phyloP scores from a whole-genome alignment of 2,113 vertebrate species.

The Mellivora capensis region DNA sequence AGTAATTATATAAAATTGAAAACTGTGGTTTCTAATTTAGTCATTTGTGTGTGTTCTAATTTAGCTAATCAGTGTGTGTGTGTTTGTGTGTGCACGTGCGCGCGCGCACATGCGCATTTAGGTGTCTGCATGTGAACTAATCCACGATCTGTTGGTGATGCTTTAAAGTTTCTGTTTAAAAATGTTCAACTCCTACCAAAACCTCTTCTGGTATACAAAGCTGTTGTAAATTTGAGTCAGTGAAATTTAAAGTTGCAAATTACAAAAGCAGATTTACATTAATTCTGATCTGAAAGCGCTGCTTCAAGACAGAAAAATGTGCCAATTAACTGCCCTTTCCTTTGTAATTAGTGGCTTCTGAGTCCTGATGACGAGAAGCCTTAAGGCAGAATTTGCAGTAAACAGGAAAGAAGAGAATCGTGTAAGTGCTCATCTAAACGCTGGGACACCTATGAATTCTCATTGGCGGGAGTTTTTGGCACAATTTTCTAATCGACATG shows the following conservation, averaged over 20 bases:
- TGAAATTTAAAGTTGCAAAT: constrained; percentile 83
- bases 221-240: constrained; percentile 82
- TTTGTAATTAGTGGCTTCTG: constrained; percentile 75
- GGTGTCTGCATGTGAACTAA: constrained; percentile 58
- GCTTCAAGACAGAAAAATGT: constrained; percentile 77
- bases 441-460: constrained; percentile 66
- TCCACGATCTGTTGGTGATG: constrained; percentile 70
- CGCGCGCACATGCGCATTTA: neutral
- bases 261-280: constrained; percentile 84
- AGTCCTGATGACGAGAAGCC: constrained; percentile 73
- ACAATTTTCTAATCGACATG: constrained; percentile 68
- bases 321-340: constrained; percentile 74
- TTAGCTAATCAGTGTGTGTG: constrained; percentile 5
- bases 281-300: constrained; percentile 74
- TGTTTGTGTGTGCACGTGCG: neutral
- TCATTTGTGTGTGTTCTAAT: constrained; percentile 65
- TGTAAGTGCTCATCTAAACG: constrained; percentile 46
- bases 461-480: constrained; percentile 60
- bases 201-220: constrained; percentile 85
- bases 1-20: constrained; percentile 81
- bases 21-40: constrained; percentile 74
- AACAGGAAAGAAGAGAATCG: constrained; percentile 66
- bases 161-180: constrained; percentile 81
- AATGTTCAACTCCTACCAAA: constrained; percentile 86
- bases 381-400: constrained; percentile 78